A percentile compares a stretch with the other conserved stretches of the same genome.
These are phyloP conservation scores for Glaucidium brasilianum DNA, from an alignment of 2,113 vertebrate species.

Conservation along the genomic window DNA sequence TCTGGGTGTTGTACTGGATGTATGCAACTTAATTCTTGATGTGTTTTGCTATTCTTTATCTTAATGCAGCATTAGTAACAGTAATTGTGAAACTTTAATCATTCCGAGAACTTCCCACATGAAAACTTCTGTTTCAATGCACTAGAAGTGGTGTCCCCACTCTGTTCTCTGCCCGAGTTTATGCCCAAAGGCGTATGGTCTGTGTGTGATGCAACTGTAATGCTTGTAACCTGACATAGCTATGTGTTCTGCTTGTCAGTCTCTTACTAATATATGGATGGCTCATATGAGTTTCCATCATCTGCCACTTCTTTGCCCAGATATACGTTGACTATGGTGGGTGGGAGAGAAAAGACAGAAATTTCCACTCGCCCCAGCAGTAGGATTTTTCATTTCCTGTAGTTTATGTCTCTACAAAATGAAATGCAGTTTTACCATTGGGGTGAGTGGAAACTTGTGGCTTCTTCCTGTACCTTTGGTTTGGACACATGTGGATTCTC, in stretches of 20 bases:
- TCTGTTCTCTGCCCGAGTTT: not conserved
- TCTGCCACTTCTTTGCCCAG: not conserved
- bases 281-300: not conserved
- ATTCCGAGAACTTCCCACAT: not conserved
- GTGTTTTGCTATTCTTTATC: not conserved
- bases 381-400: not conserved
- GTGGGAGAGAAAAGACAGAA: not conserved
- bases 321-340: not conserved
- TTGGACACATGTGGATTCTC: not conserved
- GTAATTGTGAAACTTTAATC: not conserved
- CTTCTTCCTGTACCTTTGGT: not conserved
- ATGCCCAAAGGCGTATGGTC: not conserved
- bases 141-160: not conserved
- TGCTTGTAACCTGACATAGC: not conserved
- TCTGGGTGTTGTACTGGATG: not conserved
- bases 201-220: not conserved
- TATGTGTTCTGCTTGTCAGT: not conserved
- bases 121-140: not conserved
- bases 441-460: not conserved
- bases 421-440: not conserved
- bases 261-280: not conserved
- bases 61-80: not conserved
- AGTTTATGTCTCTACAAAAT: not conserved
- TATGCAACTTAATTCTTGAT: not conserved
- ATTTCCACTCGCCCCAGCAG: not conserved